A percentile compares a stretch with the other conserved stretches of the same genome.
Evolutionary conservation across 2,888 invertebrate genomes (phyloP).

Genomic region (Dexiosoma caninum): DNA sequence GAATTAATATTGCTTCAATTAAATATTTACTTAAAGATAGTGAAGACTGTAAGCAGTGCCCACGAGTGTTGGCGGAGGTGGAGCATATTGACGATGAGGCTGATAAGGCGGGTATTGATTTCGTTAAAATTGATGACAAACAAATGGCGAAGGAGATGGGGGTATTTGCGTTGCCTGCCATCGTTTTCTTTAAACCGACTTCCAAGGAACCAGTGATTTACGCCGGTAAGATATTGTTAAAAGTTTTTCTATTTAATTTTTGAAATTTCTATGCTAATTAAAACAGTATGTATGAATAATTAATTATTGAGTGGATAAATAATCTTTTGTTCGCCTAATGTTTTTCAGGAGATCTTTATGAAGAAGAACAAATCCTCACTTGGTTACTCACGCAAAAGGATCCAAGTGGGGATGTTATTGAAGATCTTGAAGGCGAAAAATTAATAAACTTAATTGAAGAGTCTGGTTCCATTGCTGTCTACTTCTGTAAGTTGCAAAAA

Average conservation of each 20-base stretch:
- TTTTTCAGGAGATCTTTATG: slow-evolving; percentile 86
- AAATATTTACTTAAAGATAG: slow-evolving; percentile 82
- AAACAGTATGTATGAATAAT: no score
- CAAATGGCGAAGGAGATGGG: slow-evolving; percentile 91
- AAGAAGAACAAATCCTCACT: slow-evolving; percentile 91
- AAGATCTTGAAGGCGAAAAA: slow-evolving; percentile 90
- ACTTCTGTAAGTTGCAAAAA: slow-evolving; percentile 88
- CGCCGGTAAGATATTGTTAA: slow-evolving; percentile 81
- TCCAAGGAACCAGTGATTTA: slow-evolving; percentile 94
- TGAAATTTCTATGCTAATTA: neutral
- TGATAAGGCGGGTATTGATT: slow-evolving; percentile 92
- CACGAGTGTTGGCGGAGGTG: slow-evolving; percentile 90
- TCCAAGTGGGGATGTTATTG: slow-evolving; percentile 93
- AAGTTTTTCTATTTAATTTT: neutral
- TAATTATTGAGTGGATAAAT: no score
- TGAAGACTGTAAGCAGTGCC: slow-evolving; percentile 96
- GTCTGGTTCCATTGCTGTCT: slow-evolving; percentile 90
- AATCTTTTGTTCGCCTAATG: no score
- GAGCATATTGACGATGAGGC: slow-evolving; percentile 97
- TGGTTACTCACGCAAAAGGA: slow-evolving; percentile 95
- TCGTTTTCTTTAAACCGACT: slow-evolving; percentile 92
- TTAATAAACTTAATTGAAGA: slow-evolving; percentile 86
- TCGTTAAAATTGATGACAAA: slow-evolving; percentile 93
- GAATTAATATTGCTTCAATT: neutral
- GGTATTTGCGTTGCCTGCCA: slow-evolving; percentile 93